Base-by-base conservation (phyloP, 2,888 invertebrate species). In the Chrysolina haemoptera region DNA sequence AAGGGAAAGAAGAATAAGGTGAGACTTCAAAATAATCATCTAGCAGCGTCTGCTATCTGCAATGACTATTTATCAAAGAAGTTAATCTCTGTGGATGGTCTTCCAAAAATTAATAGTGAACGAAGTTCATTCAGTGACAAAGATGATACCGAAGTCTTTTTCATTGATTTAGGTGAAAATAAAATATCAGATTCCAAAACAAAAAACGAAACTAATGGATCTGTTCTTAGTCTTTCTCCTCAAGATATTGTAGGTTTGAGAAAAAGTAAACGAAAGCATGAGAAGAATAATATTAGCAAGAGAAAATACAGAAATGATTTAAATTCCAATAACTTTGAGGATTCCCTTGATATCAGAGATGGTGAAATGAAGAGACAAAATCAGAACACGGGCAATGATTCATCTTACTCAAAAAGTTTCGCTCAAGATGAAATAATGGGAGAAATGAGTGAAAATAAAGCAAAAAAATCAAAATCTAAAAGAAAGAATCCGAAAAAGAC, bases 101-200 rank as follows among this genome's bases (percentile, higher is more conserved):
- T 59, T 59, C 6, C 11, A n/a, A 16, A 35, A 22, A 59, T n/a
- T 11, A n/a, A 59, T 35, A 59, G 59, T 27, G 35, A n/a, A 22
- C n/a, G 35, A 35, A 35, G n/a, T n/a, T 1, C 16, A n/a, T 8
- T n/a, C 14, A 59, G 59, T 27, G 27, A n/a, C 14, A 59, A 22
- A 69, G 14, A 50, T 12, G 68, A 68, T 41, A 16, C 35, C 5
- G 68, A 68, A 16, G 14, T 43, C 14, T 43, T 68, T 62, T 68
- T 43, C 20, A 62, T 62, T 62, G 68, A 68, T 53, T 22, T 46
- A 8, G 12, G 22, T 20, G 66, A 16, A 27, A 66, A 66, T 66
- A 27, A 20, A 66, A 12, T 14, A 4, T 12, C 22, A 20, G 43
- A 48, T 18, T 22, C 6, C 12, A 43, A 3, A 10, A 18, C 4